Evolutionary conservation across 64 coral and sea anemone genomes (phyloP).

Genomic region (Astreopora myriophthalma): DNA sequence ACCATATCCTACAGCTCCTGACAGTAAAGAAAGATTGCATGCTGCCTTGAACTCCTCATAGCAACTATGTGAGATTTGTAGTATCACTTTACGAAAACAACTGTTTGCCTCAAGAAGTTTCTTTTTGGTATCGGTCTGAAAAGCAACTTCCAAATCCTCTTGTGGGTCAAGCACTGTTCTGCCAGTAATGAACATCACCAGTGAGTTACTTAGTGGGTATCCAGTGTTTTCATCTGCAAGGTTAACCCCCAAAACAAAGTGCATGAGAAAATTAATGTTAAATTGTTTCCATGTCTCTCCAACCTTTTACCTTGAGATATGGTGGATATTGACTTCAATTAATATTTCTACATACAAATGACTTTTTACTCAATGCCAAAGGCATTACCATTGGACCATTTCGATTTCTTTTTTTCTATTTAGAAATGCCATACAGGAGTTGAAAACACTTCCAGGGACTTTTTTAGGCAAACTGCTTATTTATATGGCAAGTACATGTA

Average conservation of each 20-base stretch:
- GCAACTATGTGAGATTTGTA: conserved; percentile 25
- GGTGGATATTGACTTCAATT: not conserved
- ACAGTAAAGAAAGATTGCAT: conserved; percentile 36
- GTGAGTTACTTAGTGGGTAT: conserved; percentile 18
- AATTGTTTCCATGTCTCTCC: not conserved
- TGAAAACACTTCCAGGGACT: not conserved
- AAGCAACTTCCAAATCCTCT: conserved; percentile 34
- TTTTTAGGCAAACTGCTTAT: conserved; percentile 4
- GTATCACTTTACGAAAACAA: conserved; percentile 56
- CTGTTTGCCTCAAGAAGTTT: conserved; percentile 60
- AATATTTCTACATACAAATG: not conserved
- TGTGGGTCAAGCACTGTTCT: conserved; percentile 42
- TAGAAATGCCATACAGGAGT: not conserved
- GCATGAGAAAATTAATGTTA: not conserved
- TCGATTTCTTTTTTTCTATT: not conserved
- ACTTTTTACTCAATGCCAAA: not conserved
- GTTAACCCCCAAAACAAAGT: not conserved
- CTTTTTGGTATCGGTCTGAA: conserved; percentile 26
- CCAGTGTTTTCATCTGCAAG: conserved; percentile 25
- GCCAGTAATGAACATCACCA: conserved; percentile 55
- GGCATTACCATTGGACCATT: not conserved
- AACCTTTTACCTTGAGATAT: not conserved
- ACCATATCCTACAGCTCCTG: conserved; percentile 58
- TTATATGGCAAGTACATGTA: not conserved
- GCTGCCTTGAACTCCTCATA: conserved; percentile 61